Conservation (phyloP, 2,888 invertebrate genomes). For the Matsumyia berberina region DNA sequence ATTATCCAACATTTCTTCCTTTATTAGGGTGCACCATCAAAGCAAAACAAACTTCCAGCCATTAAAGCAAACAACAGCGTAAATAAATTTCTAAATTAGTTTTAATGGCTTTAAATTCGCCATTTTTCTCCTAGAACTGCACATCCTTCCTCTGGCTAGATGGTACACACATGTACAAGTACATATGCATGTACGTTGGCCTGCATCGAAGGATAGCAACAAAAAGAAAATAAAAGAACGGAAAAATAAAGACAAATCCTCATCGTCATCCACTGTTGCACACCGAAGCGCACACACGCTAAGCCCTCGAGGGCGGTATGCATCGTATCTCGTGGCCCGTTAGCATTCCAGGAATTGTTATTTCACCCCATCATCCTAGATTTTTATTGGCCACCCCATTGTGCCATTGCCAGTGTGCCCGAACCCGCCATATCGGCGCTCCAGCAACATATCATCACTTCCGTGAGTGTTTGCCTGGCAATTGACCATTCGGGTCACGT, state of each 20-base stretch:
- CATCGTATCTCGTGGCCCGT: constrained; percentile 44
- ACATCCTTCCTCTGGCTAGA: constrained; percentile 37
- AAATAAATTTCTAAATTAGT: constrained; percentile 53
- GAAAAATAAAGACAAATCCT: constrained; percentile 52
- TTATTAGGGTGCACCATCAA: background rate
- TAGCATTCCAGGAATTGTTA: constrained; percentile 56
- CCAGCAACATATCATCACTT: constrained; percentile 67
- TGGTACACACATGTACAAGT: background rate
- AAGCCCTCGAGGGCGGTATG: constrained; percentile 37
- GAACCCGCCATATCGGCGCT: background rate
- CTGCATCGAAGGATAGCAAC: constrained; percentile 19
- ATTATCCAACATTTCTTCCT: no score
- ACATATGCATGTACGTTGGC: no score
- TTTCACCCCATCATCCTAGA: constrained; percentile 47
- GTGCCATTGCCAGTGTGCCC: constrained; percentile 4
- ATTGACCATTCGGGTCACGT: constrained; percentile 71
- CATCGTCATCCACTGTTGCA: constrained; percentile 71
- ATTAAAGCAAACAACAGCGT: constrained; percentile 32
- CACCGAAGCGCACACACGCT: constrained; percentile 60
- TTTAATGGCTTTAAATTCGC: constrained; percentile 45
- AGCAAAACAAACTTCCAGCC: constrained; percentile 33
- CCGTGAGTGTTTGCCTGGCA: constrained; percentile 67
- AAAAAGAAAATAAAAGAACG: background rate
- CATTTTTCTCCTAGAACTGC: constrained; percentile 16
- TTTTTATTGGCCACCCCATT: constrained; percentile 63